Base-by-base conservation (phyloP, 2,888 invertebrate species). In the Sylvicola fuscatus region DNA sequence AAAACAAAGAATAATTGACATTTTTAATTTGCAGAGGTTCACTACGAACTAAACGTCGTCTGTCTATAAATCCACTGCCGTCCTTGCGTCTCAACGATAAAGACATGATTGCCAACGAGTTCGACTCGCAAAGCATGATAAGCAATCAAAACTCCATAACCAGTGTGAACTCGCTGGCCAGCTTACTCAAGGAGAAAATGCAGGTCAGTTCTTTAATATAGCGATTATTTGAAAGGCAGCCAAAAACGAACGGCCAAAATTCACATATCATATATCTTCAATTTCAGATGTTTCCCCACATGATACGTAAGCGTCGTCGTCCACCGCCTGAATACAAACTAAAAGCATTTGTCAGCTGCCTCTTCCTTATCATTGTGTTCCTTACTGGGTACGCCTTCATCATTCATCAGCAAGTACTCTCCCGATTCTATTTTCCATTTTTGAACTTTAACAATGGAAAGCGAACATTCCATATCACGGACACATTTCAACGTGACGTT, bases 381-480 rank as follows among this genome's bases (percentile, higher is more conserved):
- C 68, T 86, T 52, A 56, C 87, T 14, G 77, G 78, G 0, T 78
- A 84, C 48, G 81, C 86, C 0, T 83, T 87, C 48, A 70, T 81
- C 2, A 68, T 83, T 39, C 86, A 82, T 41, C 80, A 78, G 47
- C 77, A 86, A 52, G 73, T 86, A 0, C 58, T 80, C 16, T 80
- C 82, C 40, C 71, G 75, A 47, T 78, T 81, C 1, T 84, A 84
- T 56, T 87, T 84, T 52, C 72, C 80, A 33, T 74, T 72, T 48
- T 78, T 87, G 36, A 76, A 83, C 54, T 83, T 87, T 58, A 82
- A 78, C 48, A 75, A 80, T 43, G 74, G 72, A 15, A 76, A 79
- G 49, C 62, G 83, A 38, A 58, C 73, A 13, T 66, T 87, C 45
- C 69, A 73, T 47, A 70, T 87, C 31, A 75, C 70, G 47, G 78